Conservation (phyloP, 2,113 vertebrate genomes). For the Atrichornis clamosus region DNA sequence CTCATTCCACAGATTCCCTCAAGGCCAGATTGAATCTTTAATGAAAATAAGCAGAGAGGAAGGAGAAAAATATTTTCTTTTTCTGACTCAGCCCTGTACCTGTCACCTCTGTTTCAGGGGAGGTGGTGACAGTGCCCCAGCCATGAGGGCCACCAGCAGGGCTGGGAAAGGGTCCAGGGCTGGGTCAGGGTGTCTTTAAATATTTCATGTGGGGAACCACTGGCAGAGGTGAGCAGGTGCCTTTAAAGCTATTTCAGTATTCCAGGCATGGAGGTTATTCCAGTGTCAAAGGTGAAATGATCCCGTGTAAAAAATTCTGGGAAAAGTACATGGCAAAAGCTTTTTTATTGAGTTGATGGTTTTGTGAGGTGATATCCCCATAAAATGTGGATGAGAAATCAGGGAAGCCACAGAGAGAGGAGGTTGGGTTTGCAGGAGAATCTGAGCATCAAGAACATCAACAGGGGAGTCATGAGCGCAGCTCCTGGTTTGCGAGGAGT, state of each 20-base stretch:
- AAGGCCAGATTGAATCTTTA: neutral
- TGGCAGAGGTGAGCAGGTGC: neutral
- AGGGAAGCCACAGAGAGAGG: neutral
- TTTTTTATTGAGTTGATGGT: neutral
- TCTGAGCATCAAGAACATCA: neutral
- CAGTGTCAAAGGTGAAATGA: neutral
- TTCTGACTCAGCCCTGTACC: neutral
- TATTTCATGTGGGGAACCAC: neutral
- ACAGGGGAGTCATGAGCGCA: neutral
- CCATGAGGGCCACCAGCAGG: neutral
- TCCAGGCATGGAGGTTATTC: neutral
- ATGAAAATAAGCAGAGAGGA: neutral
- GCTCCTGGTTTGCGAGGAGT: neutral
- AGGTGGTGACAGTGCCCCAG: neutral
- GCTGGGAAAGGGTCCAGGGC: neutral
- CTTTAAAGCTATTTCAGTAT: neutral
- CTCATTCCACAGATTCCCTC: neutral
- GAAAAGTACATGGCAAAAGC: neutral
- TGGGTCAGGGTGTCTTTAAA: fast-evolving
- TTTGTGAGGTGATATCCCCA: neutral
- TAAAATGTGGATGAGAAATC: neutral
- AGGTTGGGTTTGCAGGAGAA: neutral
- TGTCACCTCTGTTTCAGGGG: neutral
- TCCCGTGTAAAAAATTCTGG: neutral
- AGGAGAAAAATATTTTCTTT: neutral